Conservation (phyloP, 1,140 invertebrate species). For the Orchesella cincta region DNA sequence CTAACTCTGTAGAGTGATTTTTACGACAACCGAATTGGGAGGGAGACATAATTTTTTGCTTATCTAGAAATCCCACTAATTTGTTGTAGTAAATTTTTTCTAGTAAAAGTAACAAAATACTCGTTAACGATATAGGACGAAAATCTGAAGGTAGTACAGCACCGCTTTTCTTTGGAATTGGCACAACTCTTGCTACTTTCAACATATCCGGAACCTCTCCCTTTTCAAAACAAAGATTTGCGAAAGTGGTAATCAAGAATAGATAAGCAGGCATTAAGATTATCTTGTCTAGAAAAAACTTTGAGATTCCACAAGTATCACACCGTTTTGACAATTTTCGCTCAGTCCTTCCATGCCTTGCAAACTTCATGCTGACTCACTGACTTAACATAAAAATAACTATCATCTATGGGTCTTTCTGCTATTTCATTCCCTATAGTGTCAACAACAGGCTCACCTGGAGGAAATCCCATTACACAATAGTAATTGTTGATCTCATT, state of each 20-base stretch:
- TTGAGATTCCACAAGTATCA: neutral
- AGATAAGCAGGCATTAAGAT: neutral
- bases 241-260: neutral
- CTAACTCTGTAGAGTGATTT: slow-evolving; percentile 27
- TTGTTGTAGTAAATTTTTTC: slow-evolving; percentile 3
- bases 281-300: slow-evolving; percentile 2
- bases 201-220: neutral
- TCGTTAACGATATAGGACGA: neutral
- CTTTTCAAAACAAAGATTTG: neutral
- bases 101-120: neutral
- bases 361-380: neutral
- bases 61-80: neutral
- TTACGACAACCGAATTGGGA: slow-evolving; percentile 32
- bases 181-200: neutral
- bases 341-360: neutral
- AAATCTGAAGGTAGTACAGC: neutral
- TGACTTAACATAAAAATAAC: neutral
- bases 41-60: slow-evolving; percentile 2
- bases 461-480: slow-evolving; percentile 20
- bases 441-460: neutral
- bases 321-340: neutral
- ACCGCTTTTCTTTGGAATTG: neutral
- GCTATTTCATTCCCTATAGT: neutral
- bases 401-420: neutral
- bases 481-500: slow-evolving; percentile 12